A percentile compares a stretch with the other conserved stretches of the same genome.
Evolutionary conservation across 2,797 vertebrate genomes (phyloP).

Genomic region (Propithecus deckenii): DNA sequence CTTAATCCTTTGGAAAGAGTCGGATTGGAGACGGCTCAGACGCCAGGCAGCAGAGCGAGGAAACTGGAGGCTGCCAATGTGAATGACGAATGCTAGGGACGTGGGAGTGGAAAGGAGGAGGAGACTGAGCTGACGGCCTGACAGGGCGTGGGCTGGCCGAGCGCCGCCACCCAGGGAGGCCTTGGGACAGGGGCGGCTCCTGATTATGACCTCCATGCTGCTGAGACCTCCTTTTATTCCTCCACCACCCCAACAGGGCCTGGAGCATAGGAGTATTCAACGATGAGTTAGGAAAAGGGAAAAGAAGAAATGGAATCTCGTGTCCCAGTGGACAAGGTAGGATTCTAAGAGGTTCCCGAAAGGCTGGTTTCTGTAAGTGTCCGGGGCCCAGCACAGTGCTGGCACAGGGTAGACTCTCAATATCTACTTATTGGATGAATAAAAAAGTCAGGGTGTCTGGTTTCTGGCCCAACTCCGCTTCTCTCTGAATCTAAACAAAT

Average conservation of each 20-base stretch:
- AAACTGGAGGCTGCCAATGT: neutral
- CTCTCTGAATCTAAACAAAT: neutral
- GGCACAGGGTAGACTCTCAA: neutral
- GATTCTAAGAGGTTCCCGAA: neutral
- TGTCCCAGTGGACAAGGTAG: neutral
- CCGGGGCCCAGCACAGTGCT: neutral
- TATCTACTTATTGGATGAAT: neutral
- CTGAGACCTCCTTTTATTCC: neutral
- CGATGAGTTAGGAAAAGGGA: neutral
- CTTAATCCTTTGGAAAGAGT: constrained; percentile 35
- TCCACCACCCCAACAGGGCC: neutral
- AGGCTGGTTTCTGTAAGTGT: neutral
- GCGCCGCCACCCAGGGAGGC: neutral
- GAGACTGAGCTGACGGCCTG: neutral
- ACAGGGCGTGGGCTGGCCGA: neutral
- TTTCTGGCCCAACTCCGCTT: neutral
- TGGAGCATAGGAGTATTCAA: neutral
- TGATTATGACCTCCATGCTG: neutral
- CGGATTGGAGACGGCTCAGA: constrained; percentile 32
- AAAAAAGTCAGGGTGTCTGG: neutral
- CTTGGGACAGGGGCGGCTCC: neutral
- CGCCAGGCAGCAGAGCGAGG: neutral
- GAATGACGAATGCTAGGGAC: constrained; percentile 8
- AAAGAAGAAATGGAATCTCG: neutral
- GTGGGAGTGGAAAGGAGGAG: neutral